phyloP scores from a whole-genome alignment of 2,888 invertebrate genomes.

The Drosophila vallismaia region DNA sequence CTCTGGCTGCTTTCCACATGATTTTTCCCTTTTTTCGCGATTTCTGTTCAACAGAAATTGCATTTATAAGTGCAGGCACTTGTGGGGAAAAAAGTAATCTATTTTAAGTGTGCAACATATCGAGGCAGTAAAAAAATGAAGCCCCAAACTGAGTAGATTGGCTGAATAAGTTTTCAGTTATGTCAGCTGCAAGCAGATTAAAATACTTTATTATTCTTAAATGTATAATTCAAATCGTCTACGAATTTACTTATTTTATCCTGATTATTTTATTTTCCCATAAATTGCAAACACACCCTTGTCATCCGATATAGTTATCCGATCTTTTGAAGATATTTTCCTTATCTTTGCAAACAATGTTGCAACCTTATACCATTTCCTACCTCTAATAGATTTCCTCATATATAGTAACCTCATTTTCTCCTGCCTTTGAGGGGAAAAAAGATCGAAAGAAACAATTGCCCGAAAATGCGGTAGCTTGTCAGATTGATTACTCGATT shows the following conservation, averaged over 20 bases:
- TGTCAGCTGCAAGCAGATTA: not conserved
- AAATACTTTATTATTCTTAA: not conserved
- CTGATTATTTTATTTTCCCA: not conserved
- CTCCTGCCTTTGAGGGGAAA: constrained; percentile 43
- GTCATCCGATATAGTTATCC: constrained; percentile 15
- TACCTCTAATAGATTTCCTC: constrained; percentile 26
- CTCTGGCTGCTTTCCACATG: constrained; percentile 22
- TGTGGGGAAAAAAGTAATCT: constrained; percentile 57
- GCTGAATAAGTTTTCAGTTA: not conserved
- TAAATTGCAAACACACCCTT: not conserved
- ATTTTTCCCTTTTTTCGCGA: constrained; percentile 16
- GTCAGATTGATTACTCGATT: constrained; percentile 55
- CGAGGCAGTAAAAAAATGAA: constrained; percentile 3
- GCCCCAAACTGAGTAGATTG: not conserved
- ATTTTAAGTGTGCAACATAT: constrained; percentile 51
- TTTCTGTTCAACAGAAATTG: constrained; percentile 52
- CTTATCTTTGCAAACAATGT: constrained; percentile 24
- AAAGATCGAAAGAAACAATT: constrained; percentile 49
- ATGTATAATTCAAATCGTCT: not conserved
- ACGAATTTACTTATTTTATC: not conserved
- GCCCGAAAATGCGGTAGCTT: constrained; percentile 40
- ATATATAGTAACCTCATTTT: constrained; percentile 26
- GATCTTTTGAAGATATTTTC: constrained; percentile 13
- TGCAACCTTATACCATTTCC: constrained; percentile 24
- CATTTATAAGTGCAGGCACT: constrained; percentile 49